Conservation (phyloP, 2,888 invertebrate species). For the Lycia hirtaria region DNA sequence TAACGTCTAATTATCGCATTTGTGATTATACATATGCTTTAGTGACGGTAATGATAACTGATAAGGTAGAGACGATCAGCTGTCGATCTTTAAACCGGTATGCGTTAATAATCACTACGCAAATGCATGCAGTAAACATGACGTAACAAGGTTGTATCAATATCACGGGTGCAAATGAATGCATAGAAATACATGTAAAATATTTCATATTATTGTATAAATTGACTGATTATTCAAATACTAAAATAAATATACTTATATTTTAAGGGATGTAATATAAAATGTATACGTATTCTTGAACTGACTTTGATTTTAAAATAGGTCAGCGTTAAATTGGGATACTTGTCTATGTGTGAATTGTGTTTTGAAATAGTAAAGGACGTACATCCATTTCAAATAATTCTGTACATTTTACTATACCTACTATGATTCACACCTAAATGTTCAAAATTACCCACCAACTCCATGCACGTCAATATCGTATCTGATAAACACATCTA, state of each 20-base stretch:
- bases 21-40: constrained; percentile 51
- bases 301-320: constrained; percentile 18
- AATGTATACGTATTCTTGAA: neutral
- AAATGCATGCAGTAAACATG: constrained; percentile 45
- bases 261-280: neutral
- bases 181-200: constrained; percentile 19
- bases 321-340: constrained; percentile 30
- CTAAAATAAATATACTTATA: too few relatives aligned
- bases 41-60: constrained; percentile 51
- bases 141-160: constrained; percentile 46
- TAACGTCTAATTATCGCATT: constrained; percentile 51
- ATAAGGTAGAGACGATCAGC: constrained; percentile 52
- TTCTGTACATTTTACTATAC: neutral
- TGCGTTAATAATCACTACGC: constrained; percentile 28
- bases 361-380: neutral
- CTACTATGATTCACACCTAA: neutral
- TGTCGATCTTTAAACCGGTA: constrained; percentile 49
- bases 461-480: constrained; percentile 29
- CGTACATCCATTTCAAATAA: neutral
- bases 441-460: constrained; percentile 12
- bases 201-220: neutral
- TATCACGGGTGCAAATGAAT: constrained; percentile 42
- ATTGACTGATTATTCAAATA: neutral
- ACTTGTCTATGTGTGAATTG: neutral
- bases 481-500: constrained; percentile 36